Evolutionary conservation across 2,113 vertebrate species (phyloP), one percentile per base, ranked within the genome.

Genomic region (Saguinus imperator): DNA sequence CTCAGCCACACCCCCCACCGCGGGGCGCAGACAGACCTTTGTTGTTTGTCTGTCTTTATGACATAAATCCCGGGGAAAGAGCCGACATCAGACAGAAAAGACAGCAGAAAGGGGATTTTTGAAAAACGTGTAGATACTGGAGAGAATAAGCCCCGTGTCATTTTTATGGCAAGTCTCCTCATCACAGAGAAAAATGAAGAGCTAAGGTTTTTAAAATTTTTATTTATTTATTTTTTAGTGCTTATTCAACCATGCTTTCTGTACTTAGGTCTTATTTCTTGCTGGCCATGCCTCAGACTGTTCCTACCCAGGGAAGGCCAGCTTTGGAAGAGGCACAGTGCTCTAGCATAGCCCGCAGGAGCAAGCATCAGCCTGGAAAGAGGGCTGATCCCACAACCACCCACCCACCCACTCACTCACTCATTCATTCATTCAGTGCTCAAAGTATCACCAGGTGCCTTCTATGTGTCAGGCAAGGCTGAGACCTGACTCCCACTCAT

Each of bases 161-260:
- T 48, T 45, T 48, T 76, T 82, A 68, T 1, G 61, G 48, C 9
- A 70, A 87, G 48, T 72, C 84, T 73, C 85, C 29, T 72, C 70
- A 73, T 52, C 86, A 76, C n/a, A 91, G 95, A 96, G 70, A 50
- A 72, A 72, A 83, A 58, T 45, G n/a, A 64, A 96, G 72, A 85
- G 50, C 73, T 89, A 58, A 35, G 66, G 37, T 13, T 66, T 66
- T 45, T 43, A 0, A 29, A 29, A 32, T 83, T 11, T 72, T 72
- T 23, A 11, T 40, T 72, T 37, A n/a, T 20, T 72, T 37, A n/a
- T 72, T 37, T 45, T 73, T 73, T 32, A 64, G 35, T 70, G 57
- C n/a, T 52, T 73, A 20, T 58, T 95, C 61, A 52, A 75, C 55
- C 13, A 5, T 55, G 55, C 40, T 79, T 85, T 57, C 73, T 86